Percentiles rank a stretch among this genome's conserved stretches.
These are phyloP conservation scores for Pachycephala philippinensis DNA, from an alignment of 2,113 vertebrate genomes.

Conservation along the genomic window DNA sequence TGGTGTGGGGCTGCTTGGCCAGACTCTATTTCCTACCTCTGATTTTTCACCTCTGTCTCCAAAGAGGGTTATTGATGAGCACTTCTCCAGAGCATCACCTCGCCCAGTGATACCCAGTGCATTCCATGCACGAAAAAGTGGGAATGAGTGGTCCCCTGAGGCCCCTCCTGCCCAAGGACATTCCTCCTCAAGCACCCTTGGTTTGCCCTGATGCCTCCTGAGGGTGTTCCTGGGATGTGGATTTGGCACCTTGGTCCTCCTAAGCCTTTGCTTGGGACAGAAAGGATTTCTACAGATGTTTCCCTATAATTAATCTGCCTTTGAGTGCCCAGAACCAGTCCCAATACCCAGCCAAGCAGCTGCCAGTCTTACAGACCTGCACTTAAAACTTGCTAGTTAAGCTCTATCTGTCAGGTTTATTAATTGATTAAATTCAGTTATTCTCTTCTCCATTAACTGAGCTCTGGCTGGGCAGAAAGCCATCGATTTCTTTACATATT, in stretches of 20 bases:
- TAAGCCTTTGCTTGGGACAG: background rate
- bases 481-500: background rate
- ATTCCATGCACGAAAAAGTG: background rate
- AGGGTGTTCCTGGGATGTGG: background rate
- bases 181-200: background rate
- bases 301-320: background rate
- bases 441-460: background rate
- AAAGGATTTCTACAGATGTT: background rate
- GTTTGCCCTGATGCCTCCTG: background rate
- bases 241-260: background rate
- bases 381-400: background rate
- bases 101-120: rapidly evolving
- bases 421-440: background rate
- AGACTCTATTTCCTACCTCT: background rate
- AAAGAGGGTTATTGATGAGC: background rate
- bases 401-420: background rate
- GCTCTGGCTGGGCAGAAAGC: background rate
- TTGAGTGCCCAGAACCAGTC: background rate
- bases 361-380: background rate
- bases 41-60: background rate
- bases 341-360: background rate
- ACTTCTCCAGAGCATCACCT: background rate
- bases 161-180: background rate
- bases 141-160: background rate
- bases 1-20: background rate